phyloP scores from a whole-genome alignment of 2,888 invertebrate genomes.

The Maniola hyperantus region DNA sequence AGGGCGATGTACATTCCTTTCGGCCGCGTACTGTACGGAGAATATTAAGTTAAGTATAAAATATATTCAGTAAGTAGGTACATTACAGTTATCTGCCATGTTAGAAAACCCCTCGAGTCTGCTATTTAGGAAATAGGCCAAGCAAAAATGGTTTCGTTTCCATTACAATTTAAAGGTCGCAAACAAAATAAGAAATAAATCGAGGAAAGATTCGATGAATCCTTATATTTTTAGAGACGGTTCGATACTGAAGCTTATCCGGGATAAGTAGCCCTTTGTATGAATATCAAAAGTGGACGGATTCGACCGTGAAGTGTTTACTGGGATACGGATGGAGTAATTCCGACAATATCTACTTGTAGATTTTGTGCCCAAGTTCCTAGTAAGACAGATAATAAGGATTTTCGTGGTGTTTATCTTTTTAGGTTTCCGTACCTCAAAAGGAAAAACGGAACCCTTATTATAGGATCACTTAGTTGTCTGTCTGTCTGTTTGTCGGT shows the following conservation, averaged over 20 bases:
- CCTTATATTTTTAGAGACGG: conserved; percentile 7
- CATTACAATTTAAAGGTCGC: background rate
- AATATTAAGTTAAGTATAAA: no score
- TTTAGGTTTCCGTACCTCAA: no score
- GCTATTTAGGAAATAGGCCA: background rate
- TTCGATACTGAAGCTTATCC: conserved; percentile 18
- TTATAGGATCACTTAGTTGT: no score
- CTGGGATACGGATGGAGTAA: conserved; percentile 1
- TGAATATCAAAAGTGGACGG: conserved; percentile 29
- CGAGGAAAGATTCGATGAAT: conserved; percentile 4
- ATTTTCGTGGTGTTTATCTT: background rate
- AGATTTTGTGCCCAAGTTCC: background rate
- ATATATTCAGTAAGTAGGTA: no score
- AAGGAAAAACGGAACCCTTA: no score
- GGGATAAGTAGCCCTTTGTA: conserved; percentile 33
- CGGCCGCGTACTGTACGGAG: no score
- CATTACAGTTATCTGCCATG: background rate
- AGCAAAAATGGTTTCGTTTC: background rate
- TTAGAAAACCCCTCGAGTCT: background rate
- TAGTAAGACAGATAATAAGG: conserved; percentile 1
- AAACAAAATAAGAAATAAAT: conserved; percentile 9
- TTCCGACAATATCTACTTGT: background rate
- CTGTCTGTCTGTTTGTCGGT: no score
- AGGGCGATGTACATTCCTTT: no score
- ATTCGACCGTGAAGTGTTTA: conserved; percentile 10